phyloP scores from a whole-genome alignment of 1,140 invertebrate genomes.

The Danaus plexippus region DNA sequence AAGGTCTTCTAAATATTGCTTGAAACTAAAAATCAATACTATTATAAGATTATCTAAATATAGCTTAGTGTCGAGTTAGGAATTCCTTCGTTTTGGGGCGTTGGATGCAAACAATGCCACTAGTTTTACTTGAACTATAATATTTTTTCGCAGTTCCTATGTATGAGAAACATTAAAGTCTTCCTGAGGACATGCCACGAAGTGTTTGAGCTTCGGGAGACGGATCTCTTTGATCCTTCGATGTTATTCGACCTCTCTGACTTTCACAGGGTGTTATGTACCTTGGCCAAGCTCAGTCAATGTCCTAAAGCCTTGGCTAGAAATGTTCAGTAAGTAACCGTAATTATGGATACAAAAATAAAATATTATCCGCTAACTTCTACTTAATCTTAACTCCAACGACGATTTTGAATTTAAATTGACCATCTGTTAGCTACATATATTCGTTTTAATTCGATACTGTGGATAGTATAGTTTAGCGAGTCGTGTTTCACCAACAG shows the following conservation, averaged over 20 bases:
- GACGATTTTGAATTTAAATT: too few species aligned
- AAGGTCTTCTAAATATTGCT: too few species aligned
- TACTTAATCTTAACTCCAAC: too few species aligned
- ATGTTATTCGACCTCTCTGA: conserved; percentile 96
- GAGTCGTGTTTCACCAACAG: conserved; percentile 53
- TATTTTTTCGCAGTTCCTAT: conserved; percentile 85
- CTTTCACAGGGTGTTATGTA: conserved; percentile 93
- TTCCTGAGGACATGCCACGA: conserved; percentile 90
- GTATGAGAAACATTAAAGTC: conserved; percentile 92
- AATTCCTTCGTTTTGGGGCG: too few species aligned
- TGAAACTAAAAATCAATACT: too few species aligned
- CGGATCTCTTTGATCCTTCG: conserved; percentile 92
- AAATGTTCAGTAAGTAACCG: conserved; percentile 80
- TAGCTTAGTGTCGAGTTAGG: too few species aligned
- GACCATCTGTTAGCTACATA: background rate
- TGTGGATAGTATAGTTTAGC: too few species aligned
- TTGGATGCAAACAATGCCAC: too few species aligned
- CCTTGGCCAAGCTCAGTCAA: conserved; percentile 89
- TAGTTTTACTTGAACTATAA: too few species aligned
- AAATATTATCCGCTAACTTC: background rate
- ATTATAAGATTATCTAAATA: too few species aligned
- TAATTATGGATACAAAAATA: background rate
- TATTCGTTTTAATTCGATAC: conserved; percentile 39
- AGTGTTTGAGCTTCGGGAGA: conserved; percentile 85
- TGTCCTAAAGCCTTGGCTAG: conserved; percentile 77